Evolutionary conservation across 2,888 invertebrate genomes (phyloP), one percentile per base, ranked within the genome.

Genomic region (Pammene aurita): DNA sequence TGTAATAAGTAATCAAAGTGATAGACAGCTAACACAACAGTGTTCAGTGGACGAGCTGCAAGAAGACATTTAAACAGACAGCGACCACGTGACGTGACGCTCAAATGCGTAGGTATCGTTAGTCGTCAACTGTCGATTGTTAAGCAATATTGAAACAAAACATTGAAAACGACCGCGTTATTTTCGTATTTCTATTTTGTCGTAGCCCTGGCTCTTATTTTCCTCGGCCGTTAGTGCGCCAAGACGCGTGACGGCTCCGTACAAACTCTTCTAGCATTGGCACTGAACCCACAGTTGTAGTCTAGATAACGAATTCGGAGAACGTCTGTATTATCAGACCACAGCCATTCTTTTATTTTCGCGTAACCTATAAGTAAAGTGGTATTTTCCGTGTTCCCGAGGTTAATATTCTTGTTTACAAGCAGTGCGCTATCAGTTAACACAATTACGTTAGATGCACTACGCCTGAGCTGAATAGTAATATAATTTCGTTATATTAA

Each of bases 201-300:
- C 77, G 78, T 84, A 87, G 82, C 87, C 85, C 87, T 86, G 85
- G 84, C 83, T 87, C 67, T 83, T 86, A 87, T 87, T 87, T 87
- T 87, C 87, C 84, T 84, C 82, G 78, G 75, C 78, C 79, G 86
- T 82, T 83, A 85, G 83, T 87, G 89, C 89, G 92, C 91, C 92
- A 92, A 92, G 84, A 88, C 85, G 88, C 84, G 83, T 89, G 89
- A 90, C 91, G 89, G 86, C 80, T 80, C 82, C 83, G 83, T 83
- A 83, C 84, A 82, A 85, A 84, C 85, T 86, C 83, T 82, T 83
- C 79, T 86, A 88, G 80, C 89, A 89, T 90, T 91, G 90, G 91
- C 91, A 90, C 90, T 90, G 88, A 90, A 89, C 87, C 86, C 84
- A 79, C 87, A 86, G 84, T 87, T 78, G 85, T 87, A 86, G 87